Conservation (phyloP, 2,888 invertebrate genomes). For the Synergus laeviventris region DNA sequence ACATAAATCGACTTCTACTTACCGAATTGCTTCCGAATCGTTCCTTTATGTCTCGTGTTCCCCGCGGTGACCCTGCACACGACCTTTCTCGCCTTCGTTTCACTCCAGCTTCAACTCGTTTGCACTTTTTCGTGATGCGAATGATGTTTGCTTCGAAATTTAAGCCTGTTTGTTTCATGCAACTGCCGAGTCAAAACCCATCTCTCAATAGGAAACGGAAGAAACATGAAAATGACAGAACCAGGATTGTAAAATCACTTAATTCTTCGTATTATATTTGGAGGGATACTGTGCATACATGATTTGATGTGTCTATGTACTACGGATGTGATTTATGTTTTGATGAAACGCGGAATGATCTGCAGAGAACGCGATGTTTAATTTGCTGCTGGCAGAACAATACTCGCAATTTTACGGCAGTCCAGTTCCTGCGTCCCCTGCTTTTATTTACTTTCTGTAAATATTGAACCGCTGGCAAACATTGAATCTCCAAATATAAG, state of each 20-base stretch:
- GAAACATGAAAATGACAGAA: background rate
- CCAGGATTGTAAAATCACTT: no score
- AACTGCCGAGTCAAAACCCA: background rate
- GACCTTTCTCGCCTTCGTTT: constrained; percentile 24
- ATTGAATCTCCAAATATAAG: constrained; percentile 52
- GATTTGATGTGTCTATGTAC: background rate
- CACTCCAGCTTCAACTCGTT: background rate
- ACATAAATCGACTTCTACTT: constrained; percentile 74
- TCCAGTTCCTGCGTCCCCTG: constrained; percentile 11
- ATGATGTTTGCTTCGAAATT: background rate
- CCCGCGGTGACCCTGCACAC: constrained; percentile 15
- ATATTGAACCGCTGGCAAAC: constrained; percentile 53
- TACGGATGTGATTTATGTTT: background rate
- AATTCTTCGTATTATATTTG: no score
- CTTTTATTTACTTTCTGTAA: constrained; percentile 45
- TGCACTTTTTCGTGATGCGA: background rate
- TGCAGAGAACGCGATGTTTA: constrained; percentile 17
- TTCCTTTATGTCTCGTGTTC: constrained; percentile 64
- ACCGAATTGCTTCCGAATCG: constrained; percentile 74
- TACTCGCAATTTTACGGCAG: constrained; percentile 13
- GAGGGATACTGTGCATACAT: background rate
- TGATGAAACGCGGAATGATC: constrained; percentile 6
- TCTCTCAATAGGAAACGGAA: background rate
- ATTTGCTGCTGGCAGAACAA: constrained; percentile 18
- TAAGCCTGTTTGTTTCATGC: background rate